phyloP scores from a whole-genome alignment of 2,113 vertebrate genomes.

The Alligator sinensis region DNA sequence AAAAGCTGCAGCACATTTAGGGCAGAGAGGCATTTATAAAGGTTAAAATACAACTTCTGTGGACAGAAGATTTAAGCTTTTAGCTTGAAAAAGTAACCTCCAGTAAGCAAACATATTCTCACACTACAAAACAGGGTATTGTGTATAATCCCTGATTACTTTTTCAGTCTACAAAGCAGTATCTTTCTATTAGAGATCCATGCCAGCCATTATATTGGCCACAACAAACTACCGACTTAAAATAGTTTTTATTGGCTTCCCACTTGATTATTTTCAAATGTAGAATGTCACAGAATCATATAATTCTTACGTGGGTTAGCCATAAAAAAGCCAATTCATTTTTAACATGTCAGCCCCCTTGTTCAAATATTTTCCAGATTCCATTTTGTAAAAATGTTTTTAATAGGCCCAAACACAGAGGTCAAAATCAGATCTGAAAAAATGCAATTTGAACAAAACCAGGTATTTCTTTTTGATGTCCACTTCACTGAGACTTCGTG shows the following conservation, averaged over 20 bases:
- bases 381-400: background rate
- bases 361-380: background rate
- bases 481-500: background rate
- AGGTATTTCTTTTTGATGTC: background rate
- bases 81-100: slow-evolving; percentile 2
- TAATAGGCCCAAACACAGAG: background rate
- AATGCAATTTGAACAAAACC: background rate
- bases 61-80: background rate
- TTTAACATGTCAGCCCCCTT: fast-evolving
- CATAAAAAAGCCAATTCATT: background rate
- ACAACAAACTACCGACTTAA: background rate
- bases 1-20: slow-evolving; percentile 3
- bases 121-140: background rate
- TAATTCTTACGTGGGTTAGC: background rate
- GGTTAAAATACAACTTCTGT: slow-evolving; percentile 1
- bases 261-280: background rate
- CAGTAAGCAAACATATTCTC: background rate
- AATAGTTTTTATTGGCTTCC: background rate
- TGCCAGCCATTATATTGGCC: background rate
- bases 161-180: background rate
- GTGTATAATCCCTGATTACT: background rate
- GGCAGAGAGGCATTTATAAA: slow-evolving; percentile 35
- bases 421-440: slow-evolving; percentile 13
- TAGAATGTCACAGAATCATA: background rate
- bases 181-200: background rate